Percentiles rank a stretch among this genome's conserved stretches.
Conservation (phyloP, 2,113 vertebrate genomes). For the Anhinga anhinga region DNA sequence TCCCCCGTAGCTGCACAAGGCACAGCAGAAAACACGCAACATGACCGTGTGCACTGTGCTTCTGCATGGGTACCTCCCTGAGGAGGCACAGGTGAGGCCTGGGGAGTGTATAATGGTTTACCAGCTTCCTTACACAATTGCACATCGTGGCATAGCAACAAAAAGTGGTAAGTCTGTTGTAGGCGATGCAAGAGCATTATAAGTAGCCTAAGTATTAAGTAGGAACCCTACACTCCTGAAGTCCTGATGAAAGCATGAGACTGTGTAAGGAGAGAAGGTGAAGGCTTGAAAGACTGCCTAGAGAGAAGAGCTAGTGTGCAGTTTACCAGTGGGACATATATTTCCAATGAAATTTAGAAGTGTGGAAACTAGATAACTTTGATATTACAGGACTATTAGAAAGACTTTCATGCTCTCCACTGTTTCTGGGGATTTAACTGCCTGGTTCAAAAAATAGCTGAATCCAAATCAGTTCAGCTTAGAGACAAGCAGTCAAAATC, state of each 20-base stretch:
- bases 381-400: background rate
- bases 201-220: background rate
- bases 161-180: background rate
- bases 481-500: background rate
- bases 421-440: constrained; percentile 2
- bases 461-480: background rate
- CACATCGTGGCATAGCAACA: background rate
- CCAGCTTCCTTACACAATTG: background rate
- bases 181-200: background rate
- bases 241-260: background rate
- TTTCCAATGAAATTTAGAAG: background rate
- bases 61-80: background rate
- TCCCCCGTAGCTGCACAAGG: background rate
- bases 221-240: background rate
- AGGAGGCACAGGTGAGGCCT: background rate
- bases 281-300: background rate
- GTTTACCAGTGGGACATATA: background rate
- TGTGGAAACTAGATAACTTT: background rate
- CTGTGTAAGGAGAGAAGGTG: background rate
- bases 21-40: background rate
- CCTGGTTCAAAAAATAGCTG: background rate
- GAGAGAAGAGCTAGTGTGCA: background rate
- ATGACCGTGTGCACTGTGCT: fast-evolving
- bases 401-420: background rate
- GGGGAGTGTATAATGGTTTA: fast-evolving